These are phyloP conservation scores for Tetranychus piercei DNA, from an alignment of 2,888 invertebrate genomes.

Conservation along the genomic window DNA sequence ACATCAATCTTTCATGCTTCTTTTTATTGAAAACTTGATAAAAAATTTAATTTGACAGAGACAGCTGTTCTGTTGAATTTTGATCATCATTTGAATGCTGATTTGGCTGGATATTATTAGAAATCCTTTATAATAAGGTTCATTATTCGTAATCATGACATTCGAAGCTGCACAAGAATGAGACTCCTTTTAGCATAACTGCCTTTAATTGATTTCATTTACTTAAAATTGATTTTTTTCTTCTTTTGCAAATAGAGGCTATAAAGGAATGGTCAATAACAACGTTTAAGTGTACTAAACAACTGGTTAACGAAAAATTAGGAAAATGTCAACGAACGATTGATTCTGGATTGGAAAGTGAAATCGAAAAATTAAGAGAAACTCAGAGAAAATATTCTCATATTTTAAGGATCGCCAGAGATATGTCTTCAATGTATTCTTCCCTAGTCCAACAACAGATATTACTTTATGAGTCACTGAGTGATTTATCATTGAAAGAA, in stretches of 20 bases:
- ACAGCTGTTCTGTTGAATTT: too few species aligned
- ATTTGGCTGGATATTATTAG: too few species aligned
- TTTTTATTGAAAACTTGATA: too few species aligned
- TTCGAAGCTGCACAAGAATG: too few species aligned
- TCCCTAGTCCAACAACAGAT: constrained; percentile 20
- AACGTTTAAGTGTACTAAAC: constrained; percentile 92
- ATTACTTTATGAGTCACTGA: constrained; percentile 19
- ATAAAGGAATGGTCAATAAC: constrained; percentile 93
- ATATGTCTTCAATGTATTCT: constrained; percentile 22
- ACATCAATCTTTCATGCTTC: too few species aligned
- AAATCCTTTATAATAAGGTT: too few species aligned
- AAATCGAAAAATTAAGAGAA: constrained; percentile 77
- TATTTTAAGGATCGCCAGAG: constrained; percentile 25
- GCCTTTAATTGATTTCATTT: too few species aligned
- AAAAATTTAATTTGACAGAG: too few species aligned
- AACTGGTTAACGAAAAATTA: constrained; percentile 82
- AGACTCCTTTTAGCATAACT: too few species aligned
- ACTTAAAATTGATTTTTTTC: too few species aligned
- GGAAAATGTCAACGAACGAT: constrained; percentile 47
- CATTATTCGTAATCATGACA: too few species aligned
- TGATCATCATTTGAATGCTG: too few species aligned
- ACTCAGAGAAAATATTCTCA: constrained; percentile 67
- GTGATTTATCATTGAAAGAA: constrained; percentile 21
- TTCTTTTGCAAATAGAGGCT: constrained; percentile 32
- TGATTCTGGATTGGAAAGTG: constrained; percentile 64